Percentiles rank a stretch among this genome's conserved stretches.
These are phyloP conservation scores for Anabas testudineus DNA, from an alignment of 2,797 vertebrate genomes.

Conservation along the genomic window DNA sequence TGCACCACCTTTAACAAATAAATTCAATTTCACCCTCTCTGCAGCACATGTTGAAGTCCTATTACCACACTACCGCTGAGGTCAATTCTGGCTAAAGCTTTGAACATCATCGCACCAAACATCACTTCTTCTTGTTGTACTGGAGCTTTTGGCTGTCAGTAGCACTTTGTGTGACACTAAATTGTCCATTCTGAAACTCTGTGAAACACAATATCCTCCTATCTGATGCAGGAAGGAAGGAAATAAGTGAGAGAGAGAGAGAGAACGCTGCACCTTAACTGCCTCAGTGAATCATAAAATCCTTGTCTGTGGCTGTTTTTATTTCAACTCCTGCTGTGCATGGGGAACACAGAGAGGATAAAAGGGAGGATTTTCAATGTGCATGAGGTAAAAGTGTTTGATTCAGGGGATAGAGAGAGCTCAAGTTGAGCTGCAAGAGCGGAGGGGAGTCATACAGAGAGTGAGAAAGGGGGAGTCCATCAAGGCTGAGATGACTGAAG, in stretches of 20 bases:
- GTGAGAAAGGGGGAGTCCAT: conserved; percentile 23
- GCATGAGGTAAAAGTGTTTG: conserved; percentile 70
- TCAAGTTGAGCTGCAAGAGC: conserved; percentile 41
- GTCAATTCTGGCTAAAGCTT: conserved; percentile 59
- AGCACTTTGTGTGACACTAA: conserved; percentile 35
- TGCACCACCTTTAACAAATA: conserved; percentile 52
- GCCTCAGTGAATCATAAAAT: conserved; percentile 68
- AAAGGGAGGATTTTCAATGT: conserved; percentile 64
- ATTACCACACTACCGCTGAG: conserved; percentile 50
- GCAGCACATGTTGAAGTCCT: conserved; percentile 70
- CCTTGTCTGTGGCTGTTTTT: conserved; percentile 56
- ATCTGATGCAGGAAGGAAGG: conserved; percentile 22
- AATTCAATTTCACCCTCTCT: conserved; percentile 66
- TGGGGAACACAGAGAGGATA: conserved; percentile 45
- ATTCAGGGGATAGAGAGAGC: conserved; percentile 49
- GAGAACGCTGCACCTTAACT: conserved; percentile 40
- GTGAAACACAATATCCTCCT: conserved; percentile 52
- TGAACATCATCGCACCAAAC: conserved; percentile 57
- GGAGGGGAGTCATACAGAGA: not conserved
- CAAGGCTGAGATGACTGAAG: conserved; percentile 40
- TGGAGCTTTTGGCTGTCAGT: conserved; percentile 12
- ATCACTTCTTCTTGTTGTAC: conserved; percentile 25
- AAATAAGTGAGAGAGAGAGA: conserved; percentile 30
- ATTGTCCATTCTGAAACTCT: conserved; percentile 43
- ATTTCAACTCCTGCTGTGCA: conserved; percentile 58